Evolutionary conservation across 2,888 invertebrate genomes (phyloP).

Genomic region (Netelia virgata): DNA sequence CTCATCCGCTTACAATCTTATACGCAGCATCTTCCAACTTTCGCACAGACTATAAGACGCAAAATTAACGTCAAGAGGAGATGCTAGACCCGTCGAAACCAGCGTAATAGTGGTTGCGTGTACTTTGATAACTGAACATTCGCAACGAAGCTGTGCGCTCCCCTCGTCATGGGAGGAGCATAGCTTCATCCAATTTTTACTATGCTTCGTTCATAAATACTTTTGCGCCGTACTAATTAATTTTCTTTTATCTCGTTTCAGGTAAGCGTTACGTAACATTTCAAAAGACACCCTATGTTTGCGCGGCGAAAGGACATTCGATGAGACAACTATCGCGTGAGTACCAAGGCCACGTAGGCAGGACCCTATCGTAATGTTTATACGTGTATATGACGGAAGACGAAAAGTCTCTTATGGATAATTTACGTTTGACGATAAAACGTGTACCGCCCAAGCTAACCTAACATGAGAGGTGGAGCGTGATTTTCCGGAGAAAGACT

Average conservation of each 20-base stretch:
- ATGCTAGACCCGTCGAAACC: neutral
- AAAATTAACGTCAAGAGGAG: slow-evolving; percentile 40
- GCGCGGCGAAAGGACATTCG: neutral
- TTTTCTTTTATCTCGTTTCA: slow-evolving; percentile 62
- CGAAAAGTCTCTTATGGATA: slow-evolving; percentile 50
- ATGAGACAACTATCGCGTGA: slow-evolving; percentile 40
- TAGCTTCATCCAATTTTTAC: slow-evolving; percentile 38
- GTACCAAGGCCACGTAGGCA: slow-evolving; percentile 49
- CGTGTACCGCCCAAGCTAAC: slow-evolving; percentile 49
- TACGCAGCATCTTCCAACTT: slow-evolving; percentile 31
- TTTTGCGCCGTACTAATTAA: slow-evolving; percentile 10
- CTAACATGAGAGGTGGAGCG: slow-evolving; percentile 11
- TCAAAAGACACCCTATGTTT: neutral
- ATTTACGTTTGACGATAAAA: slow-evolving; percentile 57
- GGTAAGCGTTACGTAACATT: slow-evolving; percentile 60
- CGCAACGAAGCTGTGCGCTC: slow-evolving; percentile 16
- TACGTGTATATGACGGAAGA: slow-evolving; percentile 24
- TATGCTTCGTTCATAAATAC: neutral
- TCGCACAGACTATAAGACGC: slow-evolving; percentile 26
- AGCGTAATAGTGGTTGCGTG: neutral
- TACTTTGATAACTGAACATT: slow-evolving; percentile 49
- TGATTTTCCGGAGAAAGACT: slow-evolving; percentile 25
- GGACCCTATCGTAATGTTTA: neutral
- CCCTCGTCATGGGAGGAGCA: slow-evolving; percentile 3
- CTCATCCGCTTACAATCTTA: slow-evolving; percentile 34